Base-by-base conservation (phyloP, 2,888 invertebrate genomes). In the Agonopterix subpropinquella region DNA sequence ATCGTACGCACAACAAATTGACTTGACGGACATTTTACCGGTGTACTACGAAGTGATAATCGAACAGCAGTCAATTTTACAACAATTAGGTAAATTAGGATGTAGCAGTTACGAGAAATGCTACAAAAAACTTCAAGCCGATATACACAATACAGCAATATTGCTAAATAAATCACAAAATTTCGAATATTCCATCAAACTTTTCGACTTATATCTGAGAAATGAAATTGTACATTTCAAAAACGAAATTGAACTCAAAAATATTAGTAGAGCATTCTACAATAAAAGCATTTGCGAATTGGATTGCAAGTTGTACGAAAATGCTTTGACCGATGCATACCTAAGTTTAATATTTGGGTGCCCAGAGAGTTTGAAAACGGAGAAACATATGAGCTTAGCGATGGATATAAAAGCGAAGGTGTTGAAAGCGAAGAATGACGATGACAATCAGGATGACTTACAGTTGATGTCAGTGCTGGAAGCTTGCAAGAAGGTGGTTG, bases 261-360 rank as follows among this genome's bases (percentile, higher is more conserved):
- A 85, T 47, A 60, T 85, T 0, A 68, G 78, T 4, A 55, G 86
- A 52, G 85, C 80, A 0, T 57, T 85, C 1, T 87, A 80, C 18
- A 88, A 88, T 36, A 85, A 82, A 39, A 75, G 83, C 49, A 88
- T 88, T 44, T 84, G 87, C 45, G 79, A 84, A 43, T 48, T 83
- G 7, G 83, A 86, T 36, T 62, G 37, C 0, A 72, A 73, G n/a
- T 45, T 71, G 11, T 77, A 71, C 10, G 70, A 73, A 11, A 57
- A 64, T n/a, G 77, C 83, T 0, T 52, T 87, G 0, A 47, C 62
- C 0, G 75, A 80, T 53, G 84, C 80, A 0, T 86, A 61, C 62
- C 52, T 87, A 41, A 83, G 86, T 51, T 50, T 81, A 1, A 54
- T 78, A 0, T 82, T 80, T 43, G 62, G 80, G 0, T 56, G 58